Evolutionary conservation across 2,113 vertebrate species (phyloP).

Genomic region (Tylochromis polylepis): DNA sequence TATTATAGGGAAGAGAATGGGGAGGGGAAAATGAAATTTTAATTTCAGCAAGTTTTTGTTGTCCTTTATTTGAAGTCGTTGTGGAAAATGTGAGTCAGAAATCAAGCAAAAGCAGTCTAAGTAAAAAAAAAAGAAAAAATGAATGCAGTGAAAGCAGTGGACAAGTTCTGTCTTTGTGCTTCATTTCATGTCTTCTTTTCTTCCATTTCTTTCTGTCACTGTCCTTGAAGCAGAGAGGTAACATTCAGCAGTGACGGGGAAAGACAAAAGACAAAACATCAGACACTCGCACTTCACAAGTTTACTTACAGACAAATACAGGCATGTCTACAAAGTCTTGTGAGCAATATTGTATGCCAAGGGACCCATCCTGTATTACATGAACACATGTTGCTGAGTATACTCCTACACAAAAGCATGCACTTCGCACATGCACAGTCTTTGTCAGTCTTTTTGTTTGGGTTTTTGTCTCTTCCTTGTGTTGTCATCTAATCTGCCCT

Average conservation of each 20-base stretch:
- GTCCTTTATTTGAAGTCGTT: neutral
- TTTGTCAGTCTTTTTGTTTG: neutral
- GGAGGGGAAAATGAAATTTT: neutral
- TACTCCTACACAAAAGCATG: constrained; percentile 17
- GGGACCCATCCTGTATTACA: neutral
- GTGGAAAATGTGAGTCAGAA: neutral
- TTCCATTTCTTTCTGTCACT: neutral
- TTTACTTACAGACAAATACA: neutral
- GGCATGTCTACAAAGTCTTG: neutral
- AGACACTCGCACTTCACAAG: neutral
- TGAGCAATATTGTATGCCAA: neutral
- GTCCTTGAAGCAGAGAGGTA: constrained; percentile 24
- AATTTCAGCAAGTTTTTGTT: neutral
- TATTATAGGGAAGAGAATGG: neutral
- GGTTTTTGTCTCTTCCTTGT: neutral
- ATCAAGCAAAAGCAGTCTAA: neutral
- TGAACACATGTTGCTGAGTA: neutral
- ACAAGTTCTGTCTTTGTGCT: neutral
- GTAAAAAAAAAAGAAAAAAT: neutral
- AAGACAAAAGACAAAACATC: constrained; percentile 12
- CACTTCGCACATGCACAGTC: neutral
- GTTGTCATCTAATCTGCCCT: neutral
- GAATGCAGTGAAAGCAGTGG: neutral
- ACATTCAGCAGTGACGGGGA: neutral
- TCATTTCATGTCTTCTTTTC: neutral